Base-by-base conservation (phyloP, 2,113 vertebrate genomes). In the Empidonax traillii region DNA sequence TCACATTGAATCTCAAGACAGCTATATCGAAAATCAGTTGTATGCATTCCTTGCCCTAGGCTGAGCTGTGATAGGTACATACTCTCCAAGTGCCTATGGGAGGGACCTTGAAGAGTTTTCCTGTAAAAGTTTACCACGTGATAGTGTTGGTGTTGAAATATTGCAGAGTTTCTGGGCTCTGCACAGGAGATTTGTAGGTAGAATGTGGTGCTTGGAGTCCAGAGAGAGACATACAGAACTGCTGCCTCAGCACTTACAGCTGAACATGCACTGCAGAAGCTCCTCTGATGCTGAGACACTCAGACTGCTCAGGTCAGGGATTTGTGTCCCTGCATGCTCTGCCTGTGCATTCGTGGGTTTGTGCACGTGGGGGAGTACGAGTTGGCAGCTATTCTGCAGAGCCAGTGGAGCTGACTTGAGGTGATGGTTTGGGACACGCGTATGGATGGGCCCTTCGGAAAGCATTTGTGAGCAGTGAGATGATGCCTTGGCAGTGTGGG, bases 311-410 rank as follows among this genome's bases (percentile, higher is more conserved):
- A 46, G 46, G 46, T 61, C 7, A 12, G 62, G 3, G 37, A 33
- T 68, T 59, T 68, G 24, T 72, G 59, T 55, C 74, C 39, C 68
- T 59, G 44, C 30, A 8, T 85, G 65, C 47, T 84, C 24, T 61
- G 21, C 69, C 22, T n/a, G 43, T 66, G 46, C 8, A 3, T 0
- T 0, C 0, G 2, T 46, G 33, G 33, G 12, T 52, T 37, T 59
- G 31, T 28, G 19, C 51, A 59, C 0, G 0, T 41, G 71, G 11
- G 33, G 61, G 66, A 31, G n/a, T 71, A 18, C 23, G 56, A 52
- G 23, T 28, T 39, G 58, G 35, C 28, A 67, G 83, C 37, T 58
- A 0, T 35, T 71, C 43, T 51, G 62, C 58, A 37, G 22, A 63
- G 56, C 21, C 4, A 3, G 39, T 20, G 52, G n/a, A 69, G 33